These are phyloP conservation scores for Copidosoma floridanum DNA, from an alignment of 1,140 invertebrate species.

Conservation along the genomic window DNA sequence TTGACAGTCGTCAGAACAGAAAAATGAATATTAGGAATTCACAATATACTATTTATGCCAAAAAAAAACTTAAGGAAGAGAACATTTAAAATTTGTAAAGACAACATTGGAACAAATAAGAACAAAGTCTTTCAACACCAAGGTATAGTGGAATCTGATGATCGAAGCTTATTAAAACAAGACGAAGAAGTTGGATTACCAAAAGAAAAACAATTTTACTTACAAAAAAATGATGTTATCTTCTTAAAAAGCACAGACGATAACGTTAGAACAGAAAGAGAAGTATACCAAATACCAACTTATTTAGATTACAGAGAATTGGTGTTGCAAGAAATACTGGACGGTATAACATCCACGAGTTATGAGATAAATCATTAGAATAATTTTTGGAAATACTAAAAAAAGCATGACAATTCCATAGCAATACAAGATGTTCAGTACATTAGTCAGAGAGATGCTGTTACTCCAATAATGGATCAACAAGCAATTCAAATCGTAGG, in stretches of 20 bases:
- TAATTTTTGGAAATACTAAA: too few relatives aligned
- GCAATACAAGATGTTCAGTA: too few relatives aligned
- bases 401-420: too few relatives aligned
- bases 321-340: too few relatives aligned
- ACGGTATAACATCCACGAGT: too few relatives aligned
- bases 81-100: neutral
- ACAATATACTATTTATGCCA: neutral
- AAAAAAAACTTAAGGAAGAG: neutral
- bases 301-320: too few relatives aligned
- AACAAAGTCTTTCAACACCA: neutral
- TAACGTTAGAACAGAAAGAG: too few relatives aligned
- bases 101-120: neutral
- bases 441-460: neutral
- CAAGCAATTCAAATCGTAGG: neutral
- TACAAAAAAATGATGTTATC: neutral
- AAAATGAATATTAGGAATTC: slow-evolving; percentile 32
- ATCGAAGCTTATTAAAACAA: neutral
- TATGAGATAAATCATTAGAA: too few relatives aligned
- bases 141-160: neutral
- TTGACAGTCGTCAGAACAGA: slow-evolving; percentile 32
- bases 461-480: neutral
- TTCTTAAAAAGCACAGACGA: too few relatives aligned
- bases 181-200: neutral
- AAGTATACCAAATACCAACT: too few relatives aligned
- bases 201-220: neutral